Percentiles rank a stretch among this genome's conserved stretches.
Conservation (phyloP, 2,888 invertebrate genomes). For the Drosophila conformis region DNA sequence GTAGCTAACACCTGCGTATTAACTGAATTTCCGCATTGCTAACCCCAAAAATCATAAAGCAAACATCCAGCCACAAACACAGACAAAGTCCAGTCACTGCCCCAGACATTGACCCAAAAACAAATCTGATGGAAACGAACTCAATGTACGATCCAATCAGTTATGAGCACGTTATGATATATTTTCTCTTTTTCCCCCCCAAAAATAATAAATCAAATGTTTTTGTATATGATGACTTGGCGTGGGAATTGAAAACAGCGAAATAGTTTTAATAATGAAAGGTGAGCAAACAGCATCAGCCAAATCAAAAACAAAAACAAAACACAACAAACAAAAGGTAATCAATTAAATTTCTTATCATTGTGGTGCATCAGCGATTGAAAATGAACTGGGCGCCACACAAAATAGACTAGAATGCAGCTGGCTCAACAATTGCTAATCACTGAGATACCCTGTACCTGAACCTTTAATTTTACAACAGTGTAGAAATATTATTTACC, state of each 20-base stretch:
- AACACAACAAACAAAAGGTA: conserved; percentile 67
- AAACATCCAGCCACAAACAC: conserved; percentile 14
- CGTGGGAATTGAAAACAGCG: conserved; percentile 74
- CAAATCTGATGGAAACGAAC: conserved; percentile 35
- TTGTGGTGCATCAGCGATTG: conserved; percentile 72
- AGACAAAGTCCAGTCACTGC: conserved; percentile 46
- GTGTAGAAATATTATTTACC: not conserved
- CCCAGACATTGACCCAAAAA: conserved; percentile 63
- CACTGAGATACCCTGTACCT: conserved; percentile 23
- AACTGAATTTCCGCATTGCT: conserved; percentile 74
- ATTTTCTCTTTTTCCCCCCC: conserved; percentile 58
- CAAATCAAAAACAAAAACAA: conserved; percentile 25
- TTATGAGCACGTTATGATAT: conserved; percentile 55
- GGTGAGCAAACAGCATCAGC: conserved; percentile 45
- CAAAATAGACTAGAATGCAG: conserved; percentile 3
- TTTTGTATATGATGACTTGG: conserved; percentile 62
- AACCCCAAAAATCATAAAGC: conserved; percentile 19
- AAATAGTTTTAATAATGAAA: conserved; percentile 73
- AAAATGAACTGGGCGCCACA: conserved; percentile 56
- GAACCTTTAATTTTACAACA: not conserved
- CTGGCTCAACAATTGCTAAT: conserved; percentile 9
- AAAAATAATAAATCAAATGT: conserved; percentile 59
- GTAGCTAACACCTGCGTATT: conserved; percentile 77
- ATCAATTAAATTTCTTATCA: conserved; percentile 80
- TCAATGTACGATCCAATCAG: conserved; percentile 59